phyloP scores from a whole-genome alignment of 2,797 vertebrate genomes.

The Scarus forsteni region DNA sequence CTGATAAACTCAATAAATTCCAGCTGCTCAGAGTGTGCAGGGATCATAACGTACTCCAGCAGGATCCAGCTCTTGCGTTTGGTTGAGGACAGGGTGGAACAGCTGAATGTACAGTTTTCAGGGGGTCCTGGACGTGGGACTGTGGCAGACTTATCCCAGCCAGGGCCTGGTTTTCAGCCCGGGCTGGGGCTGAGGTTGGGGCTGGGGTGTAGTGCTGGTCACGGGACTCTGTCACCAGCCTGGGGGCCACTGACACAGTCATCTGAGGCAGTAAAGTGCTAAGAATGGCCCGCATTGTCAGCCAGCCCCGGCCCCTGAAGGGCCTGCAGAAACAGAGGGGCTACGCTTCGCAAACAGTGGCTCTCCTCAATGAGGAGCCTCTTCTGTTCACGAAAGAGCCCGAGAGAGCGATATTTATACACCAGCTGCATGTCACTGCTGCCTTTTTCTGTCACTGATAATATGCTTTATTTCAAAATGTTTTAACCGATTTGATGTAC shows the following conservation, averaged over 20 bases:
- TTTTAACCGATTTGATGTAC: constrained; percentile 44
- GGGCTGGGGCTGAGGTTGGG: constrained; percentile 47
- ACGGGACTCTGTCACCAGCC: constrained; percentile 83
- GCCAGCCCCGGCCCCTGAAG: constrained; percentile 77
- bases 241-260: constrained; percentile 81
- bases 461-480: constrained; percentile 51
- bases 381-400: constrained; percentile 79
- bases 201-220: constrained; percentile 77
- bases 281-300: constrained; percentile 86
- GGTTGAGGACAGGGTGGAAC: not conserved
- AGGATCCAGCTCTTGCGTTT: not conserved
- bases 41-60: not conserved
- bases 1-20: not conserved
- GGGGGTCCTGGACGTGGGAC: constrained; percentile 10
- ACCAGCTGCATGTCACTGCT: constrained; percentile 68
- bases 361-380: constrained; percentile 80
- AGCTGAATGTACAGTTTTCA: not conserved
- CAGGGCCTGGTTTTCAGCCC: constrained; percentile 42
- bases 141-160: constrained; percentile 15
- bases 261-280: constrained; percentile 80
- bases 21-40: not conserved
- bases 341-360: constrained; percentile 81
- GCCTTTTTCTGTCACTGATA: constrained; percentile 60
- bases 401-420: constrained; percentile 78
- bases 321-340: constrained; percentile 80